Conservation (phyloP, 2,113 vertebrate genomes). For the Willisornis vidua region DNA sequence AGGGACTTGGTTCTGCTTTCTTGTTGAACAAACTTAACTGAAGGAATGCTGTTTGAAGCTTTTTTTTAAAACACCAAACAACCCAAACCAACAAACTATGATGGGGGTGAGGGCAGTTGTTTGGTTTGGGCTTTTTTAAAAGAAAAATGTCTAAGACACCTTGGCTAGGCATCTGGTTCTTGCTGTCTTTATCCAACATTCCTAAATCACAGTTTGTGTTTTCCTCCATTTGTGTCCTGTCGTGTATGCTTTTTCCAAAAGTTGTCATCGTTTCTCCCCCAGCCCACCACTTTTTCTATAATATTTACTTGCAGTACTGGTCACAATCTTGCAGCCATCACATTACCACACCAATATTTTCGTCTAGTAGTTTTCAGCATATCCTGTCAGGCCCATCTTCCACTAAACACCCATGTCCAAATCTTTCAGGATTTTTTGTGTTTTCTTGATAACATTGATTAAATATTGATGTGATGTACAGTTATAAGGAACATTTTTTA, state of each 20-base stretch:
- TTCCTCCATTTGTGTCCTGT: not conserved
- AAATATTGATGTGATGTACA: not conserved
- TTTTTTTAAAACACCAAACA: not conserved
- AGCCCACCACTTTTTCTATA: not conserved
- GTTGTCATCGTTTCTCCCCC: accelerated
- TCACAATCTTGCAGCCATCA: not conserved
- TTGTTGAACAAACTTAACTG: not conserved
- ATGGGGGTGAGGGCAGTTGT: not conserved
- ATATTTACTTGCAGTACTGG: not conserved
- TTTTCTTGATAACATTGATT: not conserved
- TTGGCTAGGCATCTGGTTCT: not conserved
- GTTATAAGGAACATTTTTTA: not conserved
- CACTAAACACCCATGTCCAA: not conserved
- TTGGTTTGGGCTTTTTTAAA: not conserved
- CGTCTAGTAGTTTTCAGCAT: not conserved
- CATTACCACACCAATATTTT: not conserved
- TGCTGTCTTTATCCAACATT: not conserved
- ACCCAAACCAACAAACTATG: not conserved
- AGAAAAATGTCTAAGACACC: not conserved
- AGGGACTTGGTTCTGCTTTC: not conserved
- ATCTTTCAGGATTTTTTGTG: not conserved
- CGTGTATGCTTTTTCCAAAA: not conserved
- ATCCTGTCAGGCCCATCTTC: not conserved
- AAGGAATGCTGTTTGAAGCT: not conserved
- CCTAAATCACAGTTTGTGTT: not conserved